phyloP scores from a whole-genome alignment of 2,797 vertebrate species.

The Enteromius afrohamiltoni region DNA sequence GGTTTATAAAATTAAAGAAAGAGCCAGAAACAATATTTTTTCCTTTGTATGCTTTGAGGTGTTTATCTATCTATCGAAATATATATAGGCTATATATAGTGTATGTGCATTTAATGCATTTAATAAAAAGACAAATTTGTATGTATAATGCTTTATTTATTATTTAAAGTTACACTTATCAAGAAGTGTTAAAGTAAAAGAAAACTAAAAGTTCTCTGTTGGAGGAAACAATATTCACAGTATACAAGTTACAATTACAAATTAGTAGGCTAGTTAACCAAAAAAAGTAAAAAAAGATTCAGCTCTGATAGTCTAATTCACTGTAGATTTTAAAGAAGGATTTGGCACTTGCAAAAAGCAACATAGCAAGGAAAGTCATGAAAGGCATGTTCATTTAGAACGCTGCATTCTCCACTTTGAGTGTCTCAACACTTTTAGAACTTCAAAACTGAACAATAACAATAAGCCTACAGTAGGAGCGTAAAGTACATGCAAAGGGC shows the following conservation, averaged over 20 bases:
- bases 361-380: not conserved
- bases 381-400: constrained; percentile 21
- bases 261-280: not conserved
- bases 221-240: constrained; percentile 36
- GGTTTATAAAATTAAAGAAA: not conserved
- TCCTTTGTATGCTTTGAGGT: not conserved
- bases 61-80: not conserved
- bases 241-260: constrained; percentile 28
- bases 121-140: not conserved
- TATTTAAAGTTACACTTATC: constrained; percentile 27
- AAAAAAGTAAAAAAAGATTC: not conserved
- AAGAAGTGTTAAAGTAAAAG: constrained; percentile 6
- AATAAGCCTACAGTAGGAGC: not conserved
- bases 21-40: not conserved
- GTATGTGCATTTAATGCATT: not conserved
- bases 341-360: constrained; percentile 10
- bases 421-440: not conserved
- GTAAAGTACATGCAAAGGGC: constrained; percentile 5
- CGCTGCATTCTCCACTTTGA: not conserved
- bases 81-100: not conserved
- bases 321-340: not conserved
- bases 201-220: not conserved
- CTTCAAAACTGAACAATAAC: not conserved
- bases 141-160: constrained; percentile 37
- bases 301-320: not conserved